phyloP scores from a whole-genome alignment of 2,888 invertebrate species.

The Caenorhabditis sp. region DNA sequence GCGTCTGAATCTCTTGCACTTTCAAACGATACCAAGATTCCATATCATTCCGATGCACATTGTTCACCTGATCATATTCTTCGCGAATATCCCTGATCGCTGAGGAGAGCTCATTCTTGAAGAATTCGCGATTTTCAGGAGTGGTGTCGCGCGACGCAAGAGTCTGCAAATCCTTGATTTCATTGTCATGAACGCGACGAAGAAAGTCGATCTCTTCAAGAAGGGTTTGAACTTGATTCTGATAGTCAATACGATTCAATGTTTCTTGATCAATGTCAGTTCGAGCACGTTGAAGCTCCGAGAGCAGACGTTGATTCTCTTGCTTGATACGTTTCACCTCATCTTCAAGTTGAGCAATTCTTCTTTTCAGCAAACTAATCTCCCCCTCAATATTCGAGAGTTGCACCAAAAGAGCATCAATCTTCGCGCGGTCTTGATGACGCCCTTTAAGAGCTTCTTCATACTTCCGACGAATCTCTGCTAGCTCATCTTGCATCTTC shows the following conservation, averaged over 20 bases:
- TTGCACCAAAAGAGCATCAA: slow-evolving; percentile 73
- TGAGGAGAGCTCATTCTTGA: slow-evolving; percentile 75
- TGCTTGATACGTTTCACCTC: slow-evolving; percentile 72
- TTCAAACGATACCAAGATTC: slow-evolving; percentile 74
- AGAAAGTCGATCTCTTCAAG: slow-evolving; percentile 75
- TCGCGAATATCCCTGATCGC: slow-evolving; percentile 75
- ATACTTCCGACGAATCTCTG: slow-evolving; percentile 60
- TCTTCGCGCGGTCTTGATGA: slow-evolving; percentile 71
- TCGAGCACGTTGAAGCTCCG: slow-evolving; percentile 51
- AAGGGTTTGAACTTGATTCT: slow-evolving; percentile 74
- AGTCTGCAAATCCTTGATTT: slow-evolving; percentile 74
- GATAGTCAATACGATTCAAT: slow-evolving; percentile 74
- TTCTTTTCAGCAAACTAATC: slow-evolving; percentile 71
- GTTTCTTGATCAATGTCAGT: slow-evolving; percentile 74
- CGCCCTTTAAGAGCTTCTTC: slow-evolving; percentile 69
- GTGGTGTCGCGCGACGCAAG: slow-evolving; percentile 74
- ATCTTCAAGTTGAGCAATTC: slow-evolving; percentile 68
- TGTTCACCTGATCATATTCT: slow-evolving; percentile 73
- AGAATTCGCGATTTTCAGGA: slow-evolving; percentile 75
- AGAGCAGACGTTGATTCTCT: slow-evolving; percentile 71
- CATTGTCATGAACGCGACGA: slow-evolving; percentile 73
- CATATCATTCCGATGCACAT: slow-evolving; percentile 73
- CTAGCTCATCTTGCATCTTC: slow-evolving; percentile 58
- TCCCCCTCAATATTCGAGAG: slow-evolving; percentile 74
- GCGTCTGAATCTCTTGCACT: slow-evolving; percentile 75